phyloP scores from a whole-genome alignment of 2,888 invertebrate species.

The Lochmaea capreae region DNA sequence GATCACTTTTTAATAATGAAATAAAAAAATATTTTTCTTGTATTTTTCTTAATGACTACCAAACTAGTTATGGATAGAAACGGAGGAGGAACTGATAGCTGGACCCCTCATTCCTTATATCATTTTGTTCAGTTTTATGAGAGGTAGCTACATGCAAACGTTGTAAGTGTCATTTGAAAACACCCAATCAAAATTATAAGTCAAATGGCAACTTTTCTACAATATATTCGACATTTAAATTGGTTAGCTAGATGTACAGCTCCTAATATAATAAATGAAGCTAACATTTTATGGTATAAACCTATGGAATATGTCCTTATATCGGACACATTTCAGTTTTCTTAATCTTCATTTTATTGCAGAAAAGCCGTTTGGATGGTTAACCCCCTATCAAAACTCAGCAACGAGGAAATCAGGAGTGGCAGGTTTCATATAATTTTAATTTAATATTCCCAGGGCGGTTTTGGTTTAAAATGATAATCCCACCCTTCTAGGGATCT shows the following conservation, averaged over 20 bases:
- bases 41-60: no score
- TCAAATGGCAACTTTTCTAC: no score
- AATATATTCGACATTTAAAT: background rate
- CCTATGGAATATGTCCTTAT: constrained; percentile 9
- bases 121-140: no score
- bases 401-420: constrained; percentile 46
- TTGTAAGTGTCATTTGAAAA: no score
- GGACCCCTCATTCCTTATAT: no score
- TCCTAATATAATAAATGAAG: background rate
- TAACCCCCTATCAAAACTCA: constrained; percentile 41
- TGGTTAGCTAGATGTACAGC: background rate
- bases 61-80: no score
- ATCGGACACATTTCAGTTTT: constrained; percentile 37
- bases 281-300: background rate
- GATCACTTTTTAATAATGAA: no score
- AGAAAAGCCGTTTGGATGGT: constrained; percentile 37
- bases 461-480: constrained; percentile 49
- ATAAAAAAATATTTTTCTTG: no score
- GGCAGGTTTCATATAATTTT: constrained; percentile 48
- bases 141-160: no score
- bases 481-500: constrained; percentile 46
- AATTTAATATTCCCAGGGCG: constrained; percentile 48
- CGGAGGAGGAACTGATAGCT: no score
- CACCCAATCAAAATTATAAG: no score
- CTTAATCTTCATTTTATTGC: constrained; percentile 41